phyloP scores from a whole-genome alignment of 2,113 vertebrate genomes.

The Marmota flaviventris region DNA sequence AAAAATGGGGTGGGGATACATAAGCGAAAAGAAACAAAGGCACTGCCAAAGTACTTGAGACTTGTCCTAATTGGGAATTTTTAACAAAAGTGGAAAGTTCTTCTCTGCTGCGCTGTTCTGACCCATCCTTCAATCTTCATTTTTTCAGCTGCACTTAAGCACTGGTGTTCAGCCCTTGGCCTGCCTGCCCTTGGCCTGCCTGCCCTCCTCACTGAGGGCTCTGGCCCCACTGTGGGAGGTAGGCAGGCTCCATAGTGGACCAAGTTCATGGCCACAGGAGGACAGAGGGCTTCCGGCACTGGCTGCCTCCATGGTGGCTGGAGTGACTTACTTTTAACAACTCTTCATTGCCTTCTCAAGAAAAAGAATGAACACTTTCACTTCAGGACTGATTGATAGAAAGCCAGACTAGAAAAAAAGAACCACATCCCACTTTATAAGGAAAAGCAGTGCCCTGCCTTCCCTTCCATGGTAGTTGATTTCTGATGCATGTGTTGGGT shows the following conservation, averaged over 20 bases:
- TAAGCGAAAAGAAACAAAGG: not conserved
- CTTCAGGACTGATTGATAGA: not conserved
- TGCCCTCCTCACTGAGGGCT: not conserved
- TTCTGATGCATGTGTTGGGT: not conserved
- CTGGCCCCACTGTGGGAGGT: not conserved
- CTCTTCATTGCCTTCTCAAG: not conserved
- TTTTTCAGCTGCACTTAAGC: conserved; percentile 20
- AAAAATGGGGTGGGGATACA: not conserved
- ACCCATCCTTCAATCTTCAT: conserved; percentile 2
- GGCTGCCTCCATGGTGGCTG: not conserved
- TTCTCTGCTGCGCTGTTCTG: conserved; percentile 9
- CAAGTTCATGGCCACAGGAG: not conserved
- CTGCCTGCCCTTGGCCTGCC: not conserved
- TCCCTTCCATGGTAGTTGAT: not conserved
- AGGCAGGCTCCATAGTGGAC: not conserved
- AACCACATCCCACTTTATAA: not conserved
- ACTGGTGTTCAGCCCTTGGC: not conserved
- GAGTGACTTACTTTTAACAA: not conserved
- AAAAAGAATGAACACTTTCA: not conserved
- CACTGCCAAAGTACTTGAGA: not conserved
- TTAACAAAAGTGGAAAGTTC: conserved; percentile 18
- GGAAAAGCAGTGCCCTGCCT: not conserved
- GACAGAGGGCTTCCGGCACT: not conserved
- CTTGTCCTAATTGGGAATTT: not conserved
- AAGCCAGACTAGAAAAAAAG: not conserved